Conservation (phyloP, 2,888 invertebrate species). For the Arge pagana region DNA sequence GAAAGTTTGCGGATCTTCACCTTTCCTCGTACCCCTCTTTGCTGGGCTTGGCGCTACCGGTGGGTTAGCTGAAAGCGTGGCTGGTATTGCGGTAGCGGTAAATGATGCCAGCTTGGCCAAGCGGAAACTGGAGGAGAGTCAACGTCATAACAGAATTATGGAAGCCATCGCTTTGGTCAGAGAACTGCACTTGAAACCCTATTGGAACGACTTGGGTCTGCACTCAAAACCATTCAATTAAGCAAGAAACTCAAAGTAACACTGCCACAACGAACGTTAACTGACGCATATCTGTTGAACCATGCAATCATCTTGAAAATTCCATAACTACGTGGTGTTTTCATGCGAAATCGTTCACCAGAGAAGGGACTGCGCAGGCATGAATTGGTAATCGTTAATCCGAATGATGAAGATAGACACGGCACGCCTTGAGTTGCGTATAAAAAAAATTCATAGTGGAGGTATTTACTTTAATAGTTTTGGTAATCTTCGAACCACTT, state of each 20-base stretch:
- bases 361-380: conserved; percentile 34
- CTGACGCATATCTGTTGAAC: conserved; percentile 38
- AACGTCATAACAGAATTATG: conserved; percentile 50
- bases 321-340: conserved; percentile 42
- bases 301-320: conserved; percentile 34
- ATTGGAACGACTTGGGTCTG: conserved; percentile 37
- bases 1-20: conserved; percentile 36
- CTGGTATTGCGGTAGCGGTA: conserved; percentile 47
- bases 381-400: too few species aligned
- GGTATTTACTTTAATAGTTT: conserved; percentile 51
- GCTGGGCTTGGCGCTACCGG: conserved; percentile 40
- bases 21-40: conserved; percentile 37
- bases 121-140: conserved; percentile 41
- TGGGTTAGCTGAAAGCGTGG: conserved; percentile 47
- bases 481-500: conserved; percentile 45
- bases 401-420: too few species aligned
- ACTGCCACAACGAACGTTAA: conserved; percentile 37
- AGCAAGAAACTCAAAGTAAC: conserved; percentile 15
- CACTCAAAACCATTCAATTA: conserved; percentile 24
- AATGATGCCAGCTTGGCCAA: conserved; percentile 44
- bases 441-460: conserved; percentile 38
- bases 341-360: conserved; percentile 52
- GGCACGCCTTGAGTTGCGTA: conserved; percentile 44
- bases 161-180: conserved; percentile 49
- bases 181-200: conserved; percentile 36